A percentile compares a stretch with the other conserved stretches of the same genome.
Evolutionary conservation across 2,888 invertebrate species (phyloP).

Genomic region (Nebria salina): DNA sequence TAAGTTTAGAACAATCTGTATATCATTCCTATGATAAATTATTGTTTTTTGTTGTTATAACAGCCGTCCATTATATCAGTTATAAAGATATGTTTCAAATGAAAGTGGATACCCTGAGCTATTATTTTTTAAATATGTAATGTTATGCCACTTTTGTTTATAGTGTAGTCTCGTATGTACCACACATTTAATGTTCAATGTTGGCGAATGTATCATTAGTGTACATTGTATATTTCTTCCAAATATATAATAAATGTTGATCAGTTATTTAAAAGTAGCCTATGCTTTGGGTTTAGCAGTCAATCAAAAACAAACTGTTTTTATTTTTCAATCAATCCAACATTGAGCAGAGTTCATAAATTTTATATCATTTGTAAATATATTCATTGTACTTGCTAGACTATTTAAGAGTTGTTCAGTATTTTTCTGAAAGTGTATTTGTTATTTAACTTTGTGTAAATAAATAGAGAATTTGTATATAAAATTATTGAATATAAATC

Average conservation of each 20-base stretch:
- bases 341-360: conserved; percentile 8
- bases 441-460: conserved; percentile 45
- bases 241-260: background rate
- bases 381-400: conserved; percentile 24
- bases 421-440: conserved; percentile 33
- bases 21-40: conserved; percentile 28
- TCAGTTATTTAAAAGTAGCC: background rate
- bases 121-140: background rate
- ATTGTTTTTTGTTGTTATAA: conserved; percentile 5
- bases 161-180: background rate
- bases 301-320: background rate
- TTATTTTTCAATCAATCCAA: background rate
- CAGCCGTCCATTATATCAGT: conserved; percentile 32
- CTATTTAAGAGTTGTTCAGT: conserved; percentile 33
- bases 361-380: conserved; percentile 36
- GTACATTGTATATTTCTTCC: background rate
- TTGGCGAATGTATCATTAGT: background rate
- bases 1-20: conserved; percentile 19
- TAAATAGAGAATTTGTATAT: conserved; percentile 43
- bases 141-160: background rate
- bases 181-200: background rate
- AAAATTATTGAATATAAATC: conserved; percentile 20
- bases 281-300: background rate
- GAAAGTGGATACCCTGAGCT: background rate
- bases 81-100: background rate